phyloP scores from a whole-genome alignment of 53 echinoderm and acorn worm genomes.

The Stichopus horrens region DNA sequence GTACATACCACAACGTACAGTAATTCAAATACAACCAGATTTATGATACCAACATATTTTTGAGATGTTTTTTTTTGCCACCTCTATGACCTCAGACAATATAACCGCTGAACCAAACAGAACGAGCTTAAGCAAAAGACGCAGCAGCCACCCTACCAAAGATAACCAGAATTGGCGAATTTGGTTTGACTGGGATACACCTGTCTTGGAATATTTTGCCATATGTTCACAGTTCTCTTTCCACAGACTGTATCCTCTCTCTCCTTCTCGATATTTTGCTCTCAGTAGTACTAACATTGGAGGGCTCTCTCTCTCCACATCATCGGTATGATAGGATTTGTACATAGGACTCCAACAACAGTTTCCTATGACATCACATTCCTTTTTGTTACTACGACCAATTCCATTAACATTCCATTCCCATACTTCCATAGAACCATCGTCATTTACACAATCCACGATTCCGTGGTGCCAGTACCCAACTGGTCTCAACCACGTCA shows the following conservation, averaged over 20 bases:
- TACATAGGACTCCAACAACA: too few relatives aligned
- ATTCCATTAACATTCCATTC: slow-evolving; percentile 1
- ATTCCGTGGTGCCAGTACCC: slow-evolving; percentile 62
- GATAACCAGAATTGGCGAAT: not conserved
- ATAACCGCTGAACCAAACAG: not conserved
- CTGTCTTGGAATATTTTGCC: slow-evolving; percentile 59
- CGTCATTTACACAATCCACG: slow-evolving; percentile 30
- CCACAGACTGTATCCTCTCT: slow-evolving; percentile 46
- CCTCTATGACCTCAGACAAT: slow-evolving; percentile 18
- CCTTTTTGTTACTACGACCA: not conserved
- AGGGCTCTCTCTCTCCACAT: slow-evolving; percentile 22
- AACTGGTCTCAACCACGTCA: slow-evolving; percentile 48
- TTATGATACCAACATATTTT: not conserved
- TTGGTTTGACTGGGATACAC: slow-evolving; percentile 11
- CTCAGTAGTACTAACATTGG: slow-evolving; percentile 55
- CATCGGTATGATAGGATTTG: slow-evolving; percentile 42
- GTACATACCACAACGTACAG: not conserved
- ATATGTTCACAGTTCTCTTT: slow-evolving; percentile 66
- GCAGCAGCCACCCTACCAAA: not conserved
- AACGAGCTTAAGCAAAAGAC: not conserved
- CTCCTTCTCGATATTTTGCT: slow-evolving; percentile 44
- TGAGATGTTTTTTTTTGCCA: not conserved
- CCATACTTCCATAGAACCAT: not conserved
- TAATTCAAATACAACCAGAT: not conserved
- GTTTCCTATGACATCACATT: not conserved